A percentile compares a stretch with the other conserved stretches of the same genome.
phyloP scores from a whole-genome alignment of 2,797 vertebrate species.

The Taeniopygia guttata region DNA sequence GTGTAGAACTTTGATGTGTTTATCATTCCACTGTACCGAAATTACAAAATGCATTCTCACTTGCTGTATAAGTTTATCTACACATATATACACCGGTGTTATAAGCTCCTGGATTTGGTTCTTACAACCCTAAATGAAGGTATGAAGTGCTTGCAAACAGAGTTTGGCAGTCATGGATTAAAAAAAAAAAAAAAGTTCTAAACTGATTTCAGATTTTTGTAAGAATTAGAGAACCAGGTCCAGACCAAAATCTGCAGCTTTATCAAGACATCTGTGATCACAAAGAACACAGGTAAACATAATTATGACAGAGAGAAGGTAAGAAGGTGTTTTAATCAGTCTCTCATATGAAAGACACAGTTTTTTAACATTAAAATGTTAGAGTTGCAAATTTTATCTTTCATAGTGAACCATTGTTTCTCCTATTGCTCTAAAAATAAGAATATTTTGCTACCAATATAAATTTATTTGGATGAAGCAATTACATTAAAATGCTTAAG shows the following conservation, averaged over 20 bases:
- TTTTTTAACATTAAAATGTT: background rate
- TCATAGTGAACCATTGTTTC: background rate
- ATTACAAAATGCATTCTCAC: background rate
- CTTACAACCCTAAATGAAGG: background rate
- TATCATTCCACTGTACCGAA: background rate
- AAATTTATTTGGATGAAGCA: background rate
- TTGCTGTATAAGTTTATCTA: background rate
- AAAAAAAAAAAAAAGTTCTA: background rate
- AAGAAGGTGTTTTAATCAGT: background rate
- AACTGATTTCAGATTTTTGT: background rate
- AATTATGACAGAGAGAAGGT: background rate
- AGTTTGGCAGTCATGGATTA: background rate
- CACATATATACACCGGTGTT: background rate
- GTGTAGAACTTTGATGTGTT: background rate
- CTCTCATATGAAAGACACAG: background rate
- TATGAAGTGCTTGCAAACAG: background rate
- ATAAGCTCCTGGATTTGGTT: background rate
- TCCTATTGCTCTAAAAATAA: background rate
- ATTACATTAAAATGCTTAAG: background rate
- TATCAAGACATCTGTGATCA: background rate
- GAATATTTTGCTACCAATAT: background rate
- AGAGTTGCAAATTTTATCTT: background rate
- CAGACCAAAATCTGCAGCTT: background rate
- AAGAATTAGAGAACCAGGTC: background rate
- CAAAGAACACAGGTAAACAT: background rate